phyloP scores from a whole-genome alignment of 2,113 vertebrate genomes.

The Hystrix brachyura region DNA sequence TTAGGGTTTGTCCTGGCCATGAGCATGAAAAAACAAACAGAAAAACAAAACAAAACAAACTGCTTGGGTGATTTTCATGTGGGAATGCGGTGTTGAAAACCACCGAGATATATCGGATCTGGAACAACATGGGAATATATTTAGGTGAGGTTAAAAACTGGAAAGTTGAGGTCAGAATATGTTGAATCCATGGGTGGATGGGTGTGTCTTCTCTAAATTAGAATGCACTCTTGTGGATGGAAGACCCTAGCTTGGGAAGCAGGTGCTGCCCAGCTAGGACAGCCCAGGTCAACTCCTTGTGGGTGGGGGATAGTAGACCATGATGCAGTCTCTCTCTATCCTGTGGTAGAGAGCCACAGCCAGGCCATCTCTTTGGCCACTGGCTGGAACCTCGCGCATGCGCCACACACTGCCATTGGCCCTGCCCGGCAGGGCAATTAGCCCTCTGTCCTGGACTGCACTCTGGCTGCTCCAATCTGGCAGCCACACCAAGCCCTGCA shows the following conservation, averaged over 20 bases:
- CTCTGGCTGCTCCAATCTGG: not conserved
- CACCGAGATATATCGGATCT: not conserved
- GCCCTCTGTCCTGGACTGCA: not conserved
- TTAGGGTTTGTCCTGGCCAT: not conserved
- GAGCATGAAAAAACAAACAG: constrained; percentile 13
- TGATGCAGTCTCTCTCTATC: not conserved
- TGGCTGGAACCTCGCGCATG: not conserved
- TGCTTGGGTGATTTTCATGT: not conserved
- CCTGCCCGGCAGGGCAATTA: not conserved
- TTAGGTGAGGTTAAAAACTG: not conserved
- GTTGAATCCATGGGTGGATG: not conserved
- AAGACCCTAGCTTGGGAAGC: not conserved
- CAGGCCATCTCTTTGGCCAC: not conserved
- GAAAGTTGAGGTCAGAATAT: not conserved
- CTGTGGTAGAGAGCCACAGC: too few species aligned
- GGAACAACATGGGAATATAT: not conserved
- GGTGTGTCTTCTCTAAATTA: constrained; percentile 30
- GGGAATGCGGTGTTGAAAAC: not conserved
- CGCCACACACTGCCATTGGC: not conserved
- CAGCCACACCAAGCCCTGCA: constrained; percentile 73
- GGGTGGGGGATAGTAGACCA: not conserved
- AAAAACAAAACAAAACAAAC: constrained; percentile 39
- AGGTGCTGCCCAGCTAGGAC: not conserved
- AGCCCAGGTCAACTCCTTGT: not conserved
- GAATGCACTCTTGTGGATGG: not conserved